Conservation (phyloP, 2,113 vertebrate genomes). For the Carlito syrichta region DNA sequence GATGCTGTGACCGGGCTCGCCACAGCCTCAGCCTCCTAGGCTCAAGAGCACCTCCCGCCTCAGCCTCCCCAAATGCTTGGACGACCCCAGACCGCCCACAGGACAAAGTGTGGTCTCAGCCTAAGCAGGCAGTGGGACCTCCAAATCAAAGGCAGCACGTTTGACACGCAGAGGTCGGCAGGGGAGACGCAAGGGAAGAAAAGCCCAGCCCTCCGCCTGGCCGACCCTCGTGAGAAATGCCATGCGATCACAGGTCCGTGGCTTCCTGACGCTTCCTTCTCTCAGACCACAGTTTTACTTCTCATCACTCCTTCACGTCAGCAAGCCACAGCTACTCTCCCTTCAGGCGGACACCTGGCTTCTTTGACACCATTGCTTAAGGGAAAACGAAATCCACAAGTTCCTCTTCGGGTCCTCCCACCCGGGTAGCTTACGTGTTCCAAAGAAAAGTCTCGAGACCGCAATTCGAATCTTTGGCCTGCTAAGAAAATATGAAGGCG, state of each 20-base stretch:
- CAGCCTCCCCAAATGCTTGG: no score
- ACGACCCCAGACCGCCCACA: no score
- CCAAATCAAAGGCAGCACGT: background rate
- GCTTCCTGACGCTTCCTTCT: background rate
- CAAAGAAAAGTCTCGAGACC: background rate
- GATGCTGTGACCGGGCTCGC: no score
- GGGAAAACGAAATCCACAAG: slow-evolving; percentile 26
- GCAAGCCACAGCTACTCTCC: background rate
- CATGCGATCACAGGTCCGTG: background rate
- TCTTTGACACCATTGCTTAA: slow-evolving; percentile 13
- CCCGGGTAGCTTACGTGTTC: background rate
- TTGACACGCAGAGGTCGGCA: background rate
- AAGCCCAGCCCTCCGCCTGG: background rate
- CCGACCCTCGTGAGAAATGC: background rate
- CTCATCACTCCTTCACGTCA: slow-evolving; percentile 1
- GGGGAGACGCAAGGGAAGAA: background rate
- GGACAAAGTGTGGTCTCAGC: background rate
- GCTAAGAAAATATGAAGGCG: background rate
- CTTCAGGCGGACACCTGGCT: background rate
- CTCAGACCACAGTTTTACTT: background rate
- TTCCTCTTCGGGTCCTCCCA: background rate
- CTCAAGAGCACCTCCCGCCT: no score
- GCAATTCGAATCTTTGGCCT: background rate
- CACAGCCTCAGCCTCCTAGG: no score
- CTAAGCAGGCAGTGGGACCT: background rate